Conservation (phyloP, 2,888 invertebrate species). For the Terebella lapidaria region DNA sequence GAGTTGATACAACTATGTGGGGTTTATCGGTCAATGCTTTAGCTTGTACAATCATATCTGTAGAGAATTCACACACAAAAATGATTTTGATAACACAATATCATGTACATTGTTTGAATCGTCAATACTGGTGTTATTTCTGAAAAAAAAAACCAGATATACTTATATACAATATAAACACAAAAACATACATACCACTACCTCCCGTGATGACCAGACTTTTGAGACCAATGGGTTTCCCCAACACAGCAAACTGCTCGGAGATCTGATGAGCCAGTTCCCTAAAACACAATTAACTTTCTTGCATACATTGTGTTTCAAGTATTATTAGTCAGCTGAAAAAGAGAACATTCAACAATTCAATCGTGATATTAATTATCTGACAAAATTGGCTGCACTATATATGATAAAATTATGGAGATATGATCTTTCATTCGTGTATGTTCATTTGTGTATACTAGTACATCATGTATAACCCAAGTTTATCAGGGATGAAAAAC, state of each 20-base stretch:
- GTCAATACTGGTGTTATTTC: not conserved
- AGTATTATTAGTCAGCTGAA: too few relatives aligned
- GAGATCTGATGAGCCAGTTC: constrained; percentile 67
- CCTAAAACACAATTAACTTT: constrained; percentile 30
- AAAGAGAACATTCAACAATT: too few relatives aligned
- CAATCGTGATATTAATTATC: too few relatives aligned
- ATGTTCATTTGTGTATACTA: too few relatives aligned
- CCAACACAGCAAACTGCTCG: constrained; percentile 89
- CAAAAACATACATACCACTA: constrained; percentile 60
- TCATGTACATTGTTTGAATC: not conserved
- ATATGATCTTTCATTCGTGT: too few relatives aligned
- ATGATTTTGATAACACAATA: not conserved
- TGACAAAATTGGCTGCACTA: too few relatives aligned
- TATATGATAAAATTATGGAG: too few relatives aligned
- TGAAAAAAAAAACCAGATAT: not conserved
- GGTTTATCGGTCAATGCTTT: constrained; percentile 76
- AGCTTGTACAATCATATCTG: constrained; percentile 76
- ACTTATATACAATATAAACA: not conserved
- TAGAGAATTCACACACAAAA: constrained; percentile 7
- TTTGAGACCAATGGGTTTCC: constrained; percentile 78
- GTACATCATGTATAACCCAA: too few relatives aligned
- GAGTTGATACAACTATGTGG: constrained; percentile 93
- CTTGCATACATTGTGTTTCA: too few relatives aligned
- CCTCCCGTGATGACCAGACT: constrained; percentile 91
- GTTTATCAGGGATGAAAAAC: too few relatives aligned